Evolutionary conservation across 2,113 vertebrate species (phyloP).

Genomic region (Hyperoodon ampullatus): DNA sequence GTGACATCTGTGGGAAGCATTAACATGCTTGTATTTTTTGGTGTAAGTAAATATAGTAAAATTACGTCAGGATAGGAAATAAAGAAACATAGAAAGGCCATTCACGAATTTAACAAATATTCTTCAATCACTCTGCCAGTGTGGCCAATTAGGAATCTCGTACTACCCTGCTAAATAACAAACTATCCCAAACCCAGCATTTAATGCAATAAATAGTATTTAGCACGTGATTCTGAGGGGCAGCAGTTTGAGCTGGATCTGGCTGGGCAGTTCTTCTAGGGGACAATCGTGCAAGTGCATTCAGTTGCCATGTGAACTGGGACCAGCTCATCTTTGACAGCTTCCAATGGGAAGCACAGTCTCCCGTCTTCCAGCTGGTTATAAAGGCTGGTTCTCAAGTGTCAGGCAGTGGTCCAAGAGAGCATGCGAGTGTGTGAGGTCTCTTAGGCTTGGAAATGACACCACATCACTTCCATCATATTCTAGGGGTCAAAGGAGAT

Average conservation of each 20-base stretch:
- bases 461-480: neutral
- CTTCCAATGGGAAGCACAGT: neutral
- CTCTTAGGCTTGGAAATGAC: neutral
- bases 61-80: neutral
- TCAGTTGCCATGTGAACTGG: neutral
- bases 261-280: neutral
- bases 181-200: neutral
- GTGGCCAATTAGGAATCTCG: neutral
- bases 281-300: neutral
- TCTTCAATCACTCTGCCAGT: neutral
- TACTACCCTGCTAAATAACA: neutral
- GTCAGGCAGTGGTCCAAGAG: neutral
- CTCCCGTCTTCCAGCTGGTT: neutral
- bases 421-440: neutral
- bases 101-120: neutral
- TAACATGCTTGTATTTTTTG: neutral
- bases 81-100: neutral
- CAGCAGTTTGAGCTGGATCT: neutral
- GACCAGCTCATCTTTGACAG: neutral
- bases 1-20: neutral
- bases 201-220: neutral
- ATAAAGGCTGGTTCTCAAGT: neutral
- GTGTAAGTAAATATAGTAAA: neutral
- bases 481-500: neutral
- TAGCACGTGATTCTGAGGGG: neutral